Evolutionary conservation across 2,113 vertebrate genomes (phyloP), one percentile per base, ranked within the genome.

Genomic region (Sinosuthora webbiana): DNA sequence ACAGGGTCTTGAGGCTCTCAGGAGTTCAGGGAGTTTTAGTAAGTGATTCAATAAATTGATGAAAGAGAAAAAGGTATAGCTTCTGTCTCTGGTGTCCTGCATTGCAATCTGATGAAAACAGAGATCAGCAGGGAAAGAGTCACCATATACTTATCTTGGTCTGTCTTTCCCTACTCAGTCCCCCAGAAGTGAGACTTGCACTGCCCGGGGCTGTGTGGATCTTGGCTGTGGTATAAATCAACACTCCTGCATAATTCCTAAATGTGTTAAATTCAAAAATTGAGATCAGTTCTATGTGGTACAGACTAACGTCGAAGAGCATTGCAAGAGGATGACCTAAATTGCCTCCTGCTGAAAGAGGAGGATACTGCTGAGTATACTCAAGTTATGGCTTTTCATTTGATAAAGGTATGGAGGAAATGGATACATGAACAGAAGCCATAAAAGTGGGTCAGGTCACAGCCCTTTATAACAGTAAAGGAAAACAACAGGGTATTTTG

Each of bases 401-500:
- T 97, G 78, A 28, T 86, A 70, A 90, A 95, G 88, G 63, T 95
- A 75, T 85, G 70, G 52, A 85, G 87, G 67, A 91, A 93, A 73
- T 27, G 67, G 69, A 84, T 86, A 55, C 68, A 35, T 63, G 44
- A 84, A 68, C 6, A 4, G 50, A 87, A 93, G 63, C 71, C 53
- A 19, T 86, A 30, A 70, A 91, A 95, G 57, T 82, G 89, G 59
- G 70, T 95, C 89, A 87, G 62, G 55, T 89, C 60, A 70, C 53
- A 95, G 59, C 74, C 74, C 79, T 89, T 82, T 53, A 2, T 60
- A 69, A 62, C 16, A 69, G 64, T 59, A 60, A 92, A 74, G 39
- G 47, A 41, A 77, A 88, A 68, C 27, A 88, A 41, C 15, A 19
- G 49, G 31, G 23, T 55, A 81, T 93, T 90, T 92, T 63, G n/a